Conservation (phyloP, 2,888 invertebrate species). For the Cephalotes varians region DNA sequence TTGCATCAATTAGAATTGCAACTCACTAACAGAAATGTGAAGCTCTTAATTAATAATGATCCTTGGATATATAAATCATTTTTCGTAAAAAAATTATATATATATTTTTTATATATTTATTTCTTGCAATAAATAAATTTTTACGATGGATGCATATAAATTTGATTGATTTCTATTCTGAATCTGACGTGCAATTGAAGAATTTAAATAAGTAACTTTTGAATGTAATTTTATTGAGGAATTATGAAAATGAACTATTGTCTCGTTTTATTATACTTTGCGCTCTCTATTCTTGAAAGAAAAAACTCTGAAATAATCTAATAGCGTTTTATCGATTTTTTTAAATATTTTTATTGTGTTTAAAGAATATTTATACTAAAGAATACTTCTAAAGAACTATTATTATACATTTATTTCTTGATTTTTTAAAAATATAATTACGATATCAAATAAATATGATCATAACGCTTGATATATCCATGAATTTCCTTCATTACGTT, state of each 20-base stretch:
- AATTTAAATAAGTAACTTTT: neutral
- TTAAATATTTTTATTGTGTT: neutral
- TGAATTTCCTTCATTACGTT: conserved; percentile 22
- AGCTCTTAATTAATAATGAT: neutral
- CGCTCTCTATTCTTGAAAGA: neutral
- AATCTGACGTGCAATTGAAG: neutral
- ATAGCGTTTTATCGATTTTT: neutral
- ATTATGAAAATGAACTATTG: neutral
- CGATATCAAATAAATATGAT: neutral
- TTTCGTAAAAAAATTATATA: neutral
- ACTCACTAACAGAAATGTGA: neutral
- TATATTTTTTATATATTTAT: neutral
- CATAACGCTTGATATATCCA: conserved; percentile 4
- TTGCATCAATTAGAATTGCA: neutral
- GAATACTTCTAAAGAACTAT: no score
- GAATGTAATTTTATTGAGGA: neutral
- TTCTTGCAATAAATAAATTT: neutral
- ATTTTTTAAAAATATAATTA: conserved; percentile 26
- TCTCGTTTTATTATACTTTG: neutral
- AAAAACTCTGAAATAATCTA: neutral
- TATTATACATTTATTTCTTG: neutral
- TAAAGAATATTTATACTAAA: no score
- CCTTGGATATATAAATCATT: neutral
- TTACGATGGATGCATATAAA: neutral
- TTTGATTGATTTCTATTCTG: neutral